These are phyloP conservation scores for Cygnus buccinator DNA, from an alignment of 2,113 vertebrate species.

Conservation along the genomic window DNA sequence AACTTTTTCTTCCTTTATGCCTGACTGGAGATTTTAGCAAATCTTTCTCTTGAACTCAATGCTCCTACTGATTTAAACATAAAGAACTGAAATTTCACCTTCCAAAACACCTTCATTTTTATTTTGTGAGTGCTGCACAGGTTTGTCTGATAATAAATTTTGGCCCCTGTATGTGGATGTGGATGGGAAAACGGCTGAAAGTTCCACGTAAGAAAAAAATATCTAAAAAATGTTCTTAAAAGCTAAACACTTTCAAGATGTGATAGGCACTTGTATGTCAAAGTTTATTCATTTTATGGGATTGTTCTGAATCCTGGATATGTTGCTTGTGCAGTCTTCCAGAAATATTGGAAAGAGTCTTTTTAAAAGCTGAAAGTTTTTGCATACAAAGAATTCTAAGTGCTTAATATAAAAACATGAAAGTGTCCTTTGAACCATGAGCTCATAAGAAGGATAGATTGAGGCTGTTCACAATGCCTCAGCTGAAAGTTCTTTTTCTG, in stretches of 20 bases:
- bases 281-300: conserved; percentile 35
- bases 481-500: not conserved
- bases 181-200: not conserved
- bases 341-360: conserved; percentile 40
- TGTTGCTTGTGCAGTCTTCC: not conserved
- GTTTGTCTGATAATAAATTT: not conserved
- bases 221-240: conserved; percentile 22
- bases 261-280: conserved; percentile 8
- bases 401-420: not conserved
- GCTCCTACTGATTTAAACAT: not conserved
- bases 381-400: not conserved
- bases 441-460: not conserved
- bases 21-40: not conserved
- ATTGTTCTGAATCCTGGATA: not conserved
- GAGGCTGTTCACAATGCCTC: not conserved
- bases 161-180: not conserved
- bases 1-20: not conserved
- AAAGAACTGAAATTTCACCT: not conserved
- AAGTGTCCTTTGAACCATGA: not conserved
- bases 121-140: not conserved
- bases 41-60: not conserved
- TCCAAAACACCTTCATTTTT: not conserved
- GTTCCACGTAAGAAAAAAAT: not conserved
- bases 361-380: not conserved
- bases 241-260: conserved; percentile 49